Conservation (phyloP, 2,888 invertebrate species). For the Acrobasis suavella region DNA sequence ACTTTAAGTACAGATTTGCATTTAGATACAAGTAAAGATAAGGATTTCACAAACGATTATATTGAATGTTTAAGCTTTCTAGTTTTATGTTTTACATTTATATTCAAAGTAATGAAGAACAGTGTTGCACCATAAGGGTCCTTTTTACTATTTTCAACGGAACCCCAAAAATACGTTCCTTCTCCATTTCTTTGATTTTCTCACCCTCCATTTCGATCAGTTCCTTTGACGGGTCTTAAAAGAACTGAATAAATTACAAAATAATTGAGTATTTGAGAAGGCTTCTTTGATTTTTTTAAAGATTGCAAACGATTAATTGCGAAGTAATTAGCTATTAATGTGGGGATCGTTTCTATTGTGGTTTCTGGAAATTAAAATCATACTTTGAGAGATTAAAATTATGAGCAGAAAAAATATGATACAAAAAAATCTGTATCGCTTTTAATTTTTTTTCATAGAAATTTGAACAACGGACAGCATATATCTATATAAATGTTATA, state of each 20-base stretch:
- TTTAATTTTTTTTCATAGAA: neutral
- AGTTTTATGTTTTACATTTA: too few species aligned
- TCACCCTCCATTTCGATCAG: conserved; percentile 65
- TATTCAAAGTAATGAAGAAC: too few species aligned
- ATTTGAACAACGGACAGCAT: neutral
- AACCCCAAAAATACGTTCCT: conserved; percentile 34
- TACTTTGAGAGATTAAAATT: conserved; percentile 24
- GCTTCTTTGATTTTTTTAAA: conserved; percentile 52
- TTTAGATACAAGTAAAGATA: too few species aligned
- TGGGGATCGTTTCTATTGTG: conserved; percentile 13
- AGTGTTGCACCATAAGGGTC: too few species aligned
- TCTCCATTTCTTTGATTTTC: conserved; percentile 67
- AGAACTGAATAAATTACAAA: conserved; percentile 66
- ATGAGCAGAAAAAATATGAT: neutral
- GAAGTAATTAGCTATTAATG: conserved; percentile 51
- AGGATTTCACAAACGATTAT: too few species aligned
- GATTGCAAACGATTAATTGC: conserved; percentile 45
- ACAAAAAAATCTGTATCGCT: neutral
- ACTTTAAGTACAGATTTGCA: too few species aligned
- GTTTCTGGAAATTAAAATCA: conserved; percentile 17
- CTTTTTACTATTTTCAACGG: neutral
- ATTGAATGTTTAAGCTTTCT: too few species aligned
- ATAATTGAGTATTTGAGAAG: conserved; percentile 70
- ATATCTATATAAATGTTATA: too few species aligned
- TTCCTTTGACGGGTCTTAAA: conserved; percentile 59